Conservation (phyloP, 2,888 invertebrate species). For the Cheilosia grossa region DNA sequence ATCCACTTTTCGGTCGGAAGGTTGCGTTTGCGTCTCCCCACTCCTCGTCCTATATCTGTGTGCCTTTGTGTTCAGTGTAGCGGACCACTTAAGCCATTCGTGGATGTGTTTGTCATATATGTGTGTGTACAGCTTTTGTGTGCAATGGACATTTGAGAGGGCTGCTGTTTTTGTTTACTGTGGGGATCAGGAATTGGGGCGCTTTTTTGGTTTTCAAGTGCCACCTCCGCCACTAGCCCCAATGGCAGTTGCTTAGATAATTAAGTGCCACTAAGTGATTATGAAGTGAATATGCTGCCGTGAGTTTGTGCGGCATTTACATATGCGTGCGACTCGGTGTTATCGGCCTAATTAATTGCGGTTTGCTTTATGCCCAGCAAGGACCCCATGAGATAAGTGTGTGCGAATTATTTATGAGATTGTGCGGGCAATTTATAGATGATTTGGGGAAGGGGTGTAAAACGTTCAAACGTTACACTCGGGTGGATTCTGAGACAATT, state of each 20-base stretch:
- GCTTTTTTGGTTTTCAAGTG: constrained; percentile 28
- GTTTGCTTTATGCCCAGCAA: constrained; percentile 31
- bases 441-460: constrained; percentile 11
- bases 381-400: not conserved
- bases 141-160: constrained; percentile 60
- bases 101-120: constrained; percentile 3
- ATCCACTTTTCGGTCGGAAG: constrained; percentile 26
- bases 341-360: constrained; percentile 73
- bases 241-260: constrained; percentile 68
- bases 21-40: not conserved
- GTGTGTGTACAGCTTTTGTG: constrained; percentile 4
- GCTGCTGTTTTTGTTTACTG: constrained; percentile 66
- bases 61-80: constrained; percentile 64
- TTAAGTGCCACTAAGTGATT: constrained; percentile 71
- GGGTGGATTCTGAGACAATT: not conserved
- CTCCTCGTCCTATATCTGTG: not conserved
- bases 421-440: not conserved
- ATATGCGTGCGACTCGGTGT: constrained; percentile 64
- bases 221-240: not conserved
- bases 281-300: constrained; percentile 51
- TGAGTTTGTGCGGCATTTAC: constrained; percentile 21
- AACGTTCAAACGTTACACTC: not conserved
- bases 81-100: constrained; percentile 57
- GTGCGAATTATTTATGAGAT: constrained; percentile 45
- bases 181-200: constrained; percentile 12